A percentile compares a stretch with the other conserved stretches of the same genome.
These are phyloP conservation scores for Dioctria linearis DNA, from an alignment of 2,888 invertebrate species.

Conservation along the genomic window DNA sequence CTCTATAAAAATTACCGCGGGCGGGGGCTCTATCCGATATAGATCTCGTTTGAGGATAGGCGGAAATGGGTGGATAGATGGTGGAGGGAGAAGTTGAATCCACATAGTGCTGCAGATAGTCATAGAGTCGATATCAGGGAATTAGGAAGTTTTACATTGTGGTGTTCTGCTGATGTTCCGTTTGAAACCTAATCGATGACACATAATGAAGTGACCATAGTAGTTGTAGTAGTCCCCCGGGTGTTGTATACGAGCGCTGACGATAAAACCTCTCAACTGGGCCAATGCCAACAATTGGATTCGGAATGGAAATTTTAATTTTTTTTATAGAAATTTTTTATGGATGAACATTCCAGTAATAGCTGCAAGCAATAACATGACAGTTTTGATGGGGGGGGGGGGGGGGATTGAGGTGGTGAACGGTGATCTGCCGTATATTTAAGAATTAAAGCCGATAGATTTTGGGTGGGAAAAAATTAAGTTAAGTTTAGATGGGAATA, in stretches of 20 bases:
- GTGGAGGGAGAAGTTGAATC: too few species aligned
- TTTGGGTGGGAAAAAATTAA: too few species aligned
- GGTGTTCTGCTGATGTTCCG: background rate
- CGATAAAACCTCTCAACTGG: background rate
- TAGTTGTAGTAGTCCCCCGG: background rate
- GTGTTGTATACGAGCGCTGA: background rate
- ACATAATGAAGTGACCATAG: constrained; percentile 8
- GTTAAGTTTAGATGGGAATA: too few species aligned
- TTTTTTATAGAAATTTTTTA: background rate
- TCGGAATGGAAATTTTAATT: background rate
- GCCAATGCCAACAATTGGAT: constrained; percentile 3
- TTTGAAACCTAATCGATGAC: background rate
- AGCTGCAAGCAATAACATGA: background rate
- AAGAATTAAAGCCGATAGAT: too few species aligned
- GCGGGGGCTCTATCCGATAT: too few species aligned
- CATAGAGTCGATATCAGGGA: background rate
- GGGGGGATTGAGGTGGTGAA: too few species aligned
- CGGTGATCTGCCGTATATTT: too few species aligned
- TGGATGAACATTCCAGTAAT: background rate
- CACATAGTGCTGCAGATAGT: too few species aligned
- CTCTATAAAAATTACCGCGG: too few species aligned
- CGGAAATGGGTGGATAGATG: too few species aligned
- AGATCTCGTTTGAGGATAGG: too few species aligned
- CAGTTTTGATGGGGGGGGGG: too few species aligned
- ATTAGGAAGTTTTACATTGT: background rate